A percentile compares a stretch with the other conserved stretches of the same genome.
Conservation (phyloP, 2,888 invertebrate species). For the Drosophila engyochracea region DNA sequence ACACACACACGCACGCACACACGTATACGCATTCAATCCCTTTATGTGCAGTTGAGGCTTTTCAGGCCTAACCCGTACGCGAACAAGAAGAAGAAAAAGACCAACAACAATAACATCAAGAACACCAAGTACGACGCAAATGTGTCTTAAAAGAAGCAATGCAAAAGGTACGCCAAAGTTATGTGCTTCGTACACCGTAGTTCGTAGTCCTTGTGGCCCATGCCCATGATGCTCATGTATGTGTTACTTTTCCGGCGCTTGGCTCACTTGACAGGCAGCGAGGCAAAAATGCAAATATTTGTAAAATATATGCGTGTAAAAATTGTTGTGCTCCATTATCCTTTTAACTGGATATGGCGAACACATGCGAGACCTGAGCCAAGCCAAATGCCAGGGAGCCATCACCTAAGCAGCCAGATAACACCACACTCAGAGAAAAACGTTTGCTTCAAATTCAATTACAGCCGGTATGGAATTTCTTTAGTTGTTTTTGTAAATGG, state of each 20-base stretch:
- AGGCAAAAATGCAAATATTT: slow-evolving; percentile 81
- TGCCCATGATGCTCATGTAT: slow-evolving; percentile 12
- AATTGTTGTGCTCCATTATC: slow-evolving; percentile 82
- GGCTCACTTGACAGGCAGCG: slow-evolving; percentile 67
- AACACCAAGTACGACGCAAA: slow-evolving; percentile 54
- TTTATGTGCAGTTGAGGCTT: slow-evolving; percentile 64
- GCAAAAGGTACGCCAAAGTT: slow-evolving; percentile 77
- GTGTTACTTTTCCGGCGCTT: slow-evolving; percentile 20
- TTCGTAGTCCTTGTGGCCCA: background rate
- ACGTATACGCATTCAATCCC: slow-evolving; percentile 50
- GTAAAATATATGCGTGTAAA: slow-evolving; percentile 82
- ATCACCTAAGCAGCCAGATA: slow-evolving; percentile 72
- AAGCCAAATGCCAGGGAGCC: slow-evolving; percentile 70
- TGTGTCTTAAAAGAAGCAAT: slow-evolving; percentile 63
- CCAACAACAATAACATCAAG: slow-evolving; percentile 26
- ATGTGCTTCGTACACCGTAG: slow-evolving; percentile 51
- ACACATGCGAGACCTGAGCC: slow-evolving; percentile 61
- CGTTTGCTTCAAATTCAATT: background rate
- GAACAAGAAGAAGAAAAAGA: slow-evolving; percentile 13
- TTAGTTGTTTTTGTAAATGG: background rate
- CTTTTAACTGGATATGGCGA: slow-evolving; percentile 80
- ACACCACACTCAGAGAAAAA: slow-evolving; percentile 27
- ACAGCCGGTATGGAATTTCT: background rate
- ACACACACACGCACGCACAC: slow-evolving; percentile 6
- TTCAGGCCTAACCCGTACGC: slow-evolving; percentile 61